These are phyloP conservation scores for Thamnaconus septentrionalis DNA, from an alignment of 2,113 vertebrate genomes.

Conservation along the genomic window DNA sequence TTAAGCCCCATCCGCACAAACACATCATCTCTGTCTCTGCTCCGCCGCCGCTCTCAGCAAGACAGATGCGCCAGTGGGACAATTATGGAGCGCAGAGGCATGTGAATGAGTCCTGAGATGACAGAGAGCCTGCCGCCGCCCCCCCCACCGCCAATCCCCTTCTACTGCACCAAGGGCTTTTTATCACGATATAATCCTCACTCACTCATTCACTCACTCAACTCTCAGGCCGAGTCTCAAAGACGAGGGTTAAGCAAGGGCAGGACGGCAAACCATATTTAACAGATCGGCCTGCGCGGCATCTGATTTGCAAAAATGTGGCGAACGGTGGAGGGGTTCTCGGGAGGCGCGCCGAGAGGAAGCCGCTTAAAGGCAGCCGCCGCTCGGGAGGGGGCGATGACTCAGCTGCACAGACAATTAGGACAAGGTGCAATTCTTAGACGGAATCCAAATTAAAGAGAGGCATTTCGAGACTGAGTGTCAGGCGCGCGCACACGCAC, in stretches of 20 bases:
- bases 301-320: constrained; percentile 18
- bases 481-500: constrained; percentile 6
- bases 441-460: constrained; percentile 45
- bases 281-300: constrained; percentile 25
- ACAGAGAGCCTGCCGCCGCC: constrained; percentile 55
- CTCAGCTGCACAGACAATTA: constrained; percentile 55
- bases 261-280: constrained; percentile 15
- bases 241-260: constrained; percentile 21
- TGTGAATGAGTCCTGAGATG: constrained; percentile 70
- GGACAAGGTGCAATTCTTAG: constrained; percentile 52
- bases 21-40: constrained; percentile 27
- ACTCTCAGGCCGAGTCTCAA: constrained; percentile 35
- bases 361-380: constrained; percentile 31
- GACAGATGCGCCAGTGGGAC: constrained; percentile 57
- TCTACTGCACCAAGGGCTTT: constrained; percentile 61
- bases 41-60: constrained; percentile 40
- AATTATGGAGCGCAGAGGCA: constrained; percentile 62
- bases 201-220: constrained; percentile 17
- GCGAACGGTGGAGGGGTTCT: constrained; percentile 9
- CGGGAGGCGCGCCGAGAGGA: constrained; percentile 16
- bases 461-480: constrained; percentile 42
- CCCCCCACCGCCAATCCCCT: constrained; percentile 69
- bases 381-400: constrained; percentile 40
- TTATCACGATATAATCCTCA: constrained; percentile 68
- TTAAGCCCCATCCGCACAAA: constrained; percentile 19